Percentiles rank a stretch among this genome's conserved stretches.
These are phyloP conservation scores for Timema cristinae DNA, from an alignment of 2,888 invertebrate species.

Conservation along the genomic window DNA sequence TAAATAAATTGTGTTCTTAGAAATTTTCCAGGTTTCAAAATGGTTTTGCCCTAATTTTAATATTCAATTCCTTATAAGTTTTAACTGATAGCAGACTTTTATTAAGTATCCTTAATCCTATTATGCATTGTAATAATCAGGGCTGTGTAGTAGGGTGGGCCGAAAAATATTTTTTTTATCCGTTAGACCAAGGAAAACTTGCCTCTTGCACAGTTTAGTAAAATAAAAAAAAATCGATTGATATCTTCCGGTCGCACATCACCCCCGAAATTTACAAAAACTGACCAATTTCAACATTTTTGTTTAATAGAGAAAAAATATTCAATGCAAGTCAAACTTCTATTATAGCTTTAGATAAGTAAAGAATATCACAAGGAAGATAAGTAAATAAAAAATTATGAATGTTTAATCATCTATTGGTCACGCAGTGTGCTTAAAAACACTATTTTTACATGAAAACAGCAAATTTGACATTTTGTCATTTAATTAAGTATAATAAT, in stretches of 20 bases:
- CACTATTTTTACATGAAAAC: neutral
- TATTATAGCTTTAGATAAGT: constrained; percentile 11
- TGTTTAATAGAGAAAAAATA: neutral
- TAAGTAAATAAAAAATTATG: neutral
- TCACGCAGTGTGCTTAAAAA: neutral
- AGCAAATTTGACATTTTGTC: no score
- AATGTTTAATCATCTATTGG: neutral
- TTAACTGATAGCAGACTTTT: no score
- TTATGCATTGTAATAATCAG: no score
- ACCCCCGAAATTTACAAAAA: constrained; percentile 6
- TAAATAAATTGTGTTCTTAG: no score
- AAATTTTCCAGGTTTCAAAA: no score
- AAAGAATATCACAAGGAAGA: neutral
- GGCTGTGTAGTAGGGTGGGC: no score
- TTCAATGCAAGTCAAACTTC: neutral
- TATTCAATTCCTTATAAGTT: no score
- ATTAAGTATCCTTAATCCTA: no score
- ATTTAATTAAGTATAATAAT: no score
- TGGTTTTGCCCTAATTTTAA: no score
- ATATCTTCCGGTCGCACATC: constrained; percentile 13
- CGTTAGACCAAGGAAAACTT: neutral
- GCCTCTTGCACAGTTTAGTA: neutral
- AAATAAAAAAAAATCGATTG: neutral
- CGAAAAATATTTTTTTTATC: neutral
- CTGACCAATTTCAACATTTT: constrained; percentile 4